phyloP scores from a whole-genome alignment of 2,888 invertebrate species.

The Troides oblongomaculatus region DNA sequence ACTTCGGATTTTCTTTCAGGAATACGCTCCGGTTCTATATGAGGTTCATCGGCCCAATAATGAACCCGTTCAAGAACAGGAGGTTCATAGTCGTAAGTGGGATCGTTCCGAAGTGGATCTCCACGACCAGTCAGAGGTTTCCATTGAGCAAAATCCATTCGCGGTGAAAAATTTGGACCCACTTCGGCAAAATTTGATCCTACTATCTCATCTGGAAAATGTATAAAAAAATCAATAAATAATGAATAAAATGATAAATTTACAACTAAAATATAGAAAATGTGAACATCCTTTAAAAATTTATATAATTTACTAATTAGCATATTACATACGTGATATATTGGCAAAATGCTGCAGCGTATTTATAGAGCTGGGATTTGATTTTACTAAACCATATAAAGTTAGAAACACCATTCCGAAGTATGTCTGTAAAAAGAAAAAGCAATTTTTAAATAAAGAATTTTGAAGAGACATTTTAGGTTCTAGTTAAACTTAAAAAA shows the following conservation, averaged over 20 bases:
- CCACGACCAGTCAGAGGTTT: slow-evolving; percentile 88
- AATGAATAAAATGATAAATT: not conserved
- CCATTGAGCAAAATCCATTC: slow-evolving; percentile 92
- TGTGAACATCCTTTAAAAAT: not conserved
- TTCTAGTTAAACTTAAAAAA: too few relatives aligned
- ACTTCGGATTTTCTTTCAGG: slow-evolving; percentile 84
- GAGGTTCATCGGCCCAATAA: slow-evolving; percentile 87
- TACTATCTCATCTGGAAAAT: slow-evolving; percentile 53
- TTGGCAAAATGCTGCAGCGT: slow-evolving; percentile 40
- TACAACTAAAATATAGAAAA: not conserved
- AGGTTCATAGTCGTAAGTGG: slow-evolving; percentile 91
- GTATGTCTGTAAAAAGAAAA: slow-evolving; percentile 21
- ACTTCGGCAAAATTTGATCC: slow-evolving; percentile 47
- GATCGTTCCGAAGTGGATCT: slow-evolving; percentile 90
- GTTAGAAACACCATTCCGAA: slow-evolving; percentile 7
- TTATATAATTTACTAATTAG: not conserved
- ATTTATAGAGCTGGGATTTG: slow-evolving; percentile 30
- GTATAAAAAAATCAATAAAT: not conserved
- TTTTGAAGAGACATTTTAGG: not conserved
- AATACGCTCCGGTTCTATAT: slow-evolving; percentile 75
- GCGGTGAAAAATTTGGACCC: slow-evolving; percentile 82
- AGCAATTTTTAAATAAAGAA: not conserved
- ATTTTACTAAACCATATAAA: slow-evolving; percentile 30
- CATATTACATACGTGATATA: slow-evolving; percentile 36
- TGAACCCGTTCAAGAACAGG: slow-evolving; percentile 88